These are phyloP conservation scores for Desoria tigrina DNA, from an alignment of 2,888 invertebrate species.

Conservation along the genomic window DNA sequence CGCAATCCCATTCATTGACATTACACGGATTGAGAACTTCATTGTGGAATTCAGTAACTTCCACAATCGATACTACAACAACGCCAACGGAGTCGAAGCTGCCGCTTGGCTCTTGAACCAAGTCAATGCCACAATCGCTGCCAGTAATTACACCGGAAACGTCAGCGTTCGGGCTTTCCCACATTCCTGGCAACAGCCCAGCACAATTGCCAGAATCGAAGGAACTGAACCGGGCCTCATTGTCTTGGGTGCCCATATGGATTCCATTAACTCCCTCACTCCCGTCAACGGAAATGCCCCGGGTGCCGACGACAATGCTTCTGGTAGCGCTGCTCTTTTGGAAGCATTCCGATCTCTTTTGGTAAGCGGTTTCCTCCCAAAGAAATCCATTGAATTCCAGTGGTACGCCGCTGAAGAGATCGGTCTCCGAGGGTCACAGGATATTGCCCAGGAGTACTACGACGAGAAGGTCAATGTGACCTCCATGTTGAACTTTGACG, in stretches of 20 bases:
- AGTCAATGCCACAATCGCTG: slow-evolving; percentile 15
- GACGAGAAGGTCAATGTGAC: slow-evolving; percentile 27
- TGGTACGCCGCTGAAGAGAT: slow-evolving; percentile 36
- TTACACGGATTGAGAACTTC: slow-evolving; percentile 25
- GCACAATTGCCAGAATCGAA: slow-evolving; percentile 36
- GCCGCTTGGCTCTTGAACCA: slow-evolving; percentile 31
- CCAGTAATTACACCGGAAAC: slow-evolving; percentile 19
- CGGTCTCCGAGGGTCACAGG: slow-evolving; percentile 25
- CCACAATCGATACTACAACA: slow-evolving; percentile 32
- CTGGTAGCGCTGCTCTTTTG: slow-evolving; percentile 28
- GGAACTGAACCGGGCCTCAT: slow-evolving; percentile 28
- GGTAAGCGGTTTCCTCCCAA: slow-evolving; percentile 28
- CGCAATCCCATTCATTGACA: slow-evolving; percentile 4
- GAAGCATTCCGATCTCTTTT: slow-evolving; percentile 32
- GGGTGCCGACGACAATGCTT: slow-evolving; percentile 36
- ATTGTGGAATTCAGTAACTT: slow-evolving; percentile 22
- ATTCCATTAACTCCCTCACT: slow-evolving; percentile 16
- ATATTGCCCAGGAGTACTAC: slow-evolving; percentile 29
- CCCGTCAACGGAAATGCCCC: background rate
- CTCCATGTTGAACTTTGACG: slow-evolving; percentile 39
- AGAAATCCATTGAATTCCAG: slow-evolving; percentile 32
- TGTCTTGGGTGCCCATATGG: slow-evolving; percentile 41
- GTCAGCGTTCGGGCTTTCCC: slow-evolving; percentile 18
- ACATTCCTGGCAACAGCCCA: slow-evolving; percentile 29
- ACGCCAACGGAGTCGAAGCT: slow-evolving; percentile 19